Conservation (phyloP, 2,797 vertebrate species). For the Otolemur crassicaudatus region DNA sequence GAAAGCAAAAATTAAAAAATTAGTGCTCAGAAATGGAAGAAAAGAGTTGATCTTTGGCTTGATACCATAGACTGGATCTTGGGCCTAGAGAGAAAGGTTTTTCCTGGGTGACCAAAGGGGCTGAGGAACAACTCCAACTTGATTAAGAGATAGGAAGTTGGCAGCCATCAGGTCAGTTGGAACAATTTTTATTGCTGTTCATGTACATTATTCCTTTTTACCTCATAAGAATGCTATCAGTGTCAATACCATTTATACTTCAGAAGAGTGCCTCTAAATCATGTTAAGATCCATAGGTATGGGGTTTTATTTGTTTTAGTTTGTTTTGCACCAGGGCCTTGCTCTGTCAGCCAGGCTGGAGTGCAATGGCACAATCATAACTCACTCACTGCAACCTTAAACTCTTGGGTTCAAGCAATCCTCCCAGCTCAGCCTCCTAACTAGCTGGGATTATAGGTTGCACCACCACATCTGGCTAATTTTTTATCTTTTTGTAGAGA, state of each 20-base stretch:
- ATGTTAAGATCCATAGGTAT: neutral
- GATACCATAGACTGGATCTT: neutral
- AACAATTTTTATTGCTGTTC: slow-evolving; percentile 35
- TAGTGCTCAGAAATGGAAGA: slow-evolving; percentile 32
- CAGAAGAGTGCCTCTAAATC: neutral
- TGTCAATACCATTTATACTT: neutral
- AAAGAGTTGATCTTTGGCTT: slow-evolving; percentile 45
- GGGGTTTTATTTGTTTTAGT: too few relatives aligned
- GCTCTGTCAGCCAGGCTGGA: too few relatives aligned
- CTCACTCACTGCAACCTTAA: too few relatives aligned
- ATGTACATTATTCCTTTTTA: neutral
- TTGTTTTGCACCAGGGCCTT: too few relatives aligned
- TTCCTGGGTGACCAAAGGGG: neutral
- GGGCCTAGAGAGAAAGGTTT: slow-evolving; percentile 1
- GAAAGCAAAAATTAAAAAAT: neutral
- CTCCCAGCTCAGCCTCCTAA: too few relatives aligned
- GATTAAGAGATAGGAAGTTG: neutral
- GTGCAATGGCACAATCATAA: too few relatives aligned
- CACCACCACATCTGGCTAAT: too few relatives aligned
- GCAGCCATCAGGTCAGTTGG: neutral
- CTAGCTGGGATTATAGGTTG: too few relatives aligned
- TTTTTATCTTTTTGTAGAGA: too few relatives aligned
- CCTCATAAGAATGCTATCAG: slow-evolving; percentile 10
- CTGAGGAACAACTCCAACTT: slow-evolving; percentile 17
- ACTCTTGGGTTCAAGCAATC: too few relatives aligned